These are phyloP conservation scores for Bryconaethiops microstoma DNA, from an alignment of 2,797 vertebrate genomes.

Conservation along the genomic window DNA sequence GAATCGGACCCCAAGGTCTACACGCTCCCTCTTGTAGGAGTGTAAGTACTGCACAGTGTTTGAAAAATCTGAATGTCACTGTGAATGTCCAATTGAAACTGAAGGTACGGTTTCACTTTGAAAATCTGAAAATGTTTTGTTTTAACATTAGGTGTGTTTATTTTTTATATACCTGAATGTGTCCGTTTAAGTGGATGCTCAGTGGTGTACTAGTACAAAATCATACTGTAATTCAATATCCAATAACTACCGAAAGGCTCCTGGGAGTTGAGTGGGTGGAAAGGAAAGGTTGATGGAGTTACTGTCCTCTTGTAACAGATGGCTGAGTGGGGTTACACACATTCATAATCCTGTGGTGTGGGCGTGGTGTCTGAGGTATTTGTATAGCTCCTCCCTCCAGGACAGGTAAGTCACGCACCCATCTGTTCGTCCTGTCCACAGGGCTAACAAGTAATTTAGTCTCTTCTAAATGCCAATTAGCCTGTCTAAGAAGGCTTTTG, in stretches of 20 bases:
- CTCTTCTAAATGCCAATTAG: background rate
- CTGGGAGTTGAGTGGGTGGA: conserved; percentile 10
- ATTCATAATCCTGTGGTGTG: conserved; percentile 87
- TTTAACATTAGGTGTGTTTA: too few relatives aligned
- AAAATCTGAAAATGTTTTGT: too few relatives aligned
- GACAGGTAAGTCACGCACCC: conserved; percentile 80
- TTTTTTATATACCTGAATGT: background rate
- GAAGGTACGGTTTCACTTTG: too few relatives aligned
- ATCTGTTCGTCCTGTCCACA: conserved; percentile 35
- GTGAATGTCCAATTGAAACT: too few relatives aligned
- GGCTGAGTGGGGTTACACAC: conserved; percentile 89
- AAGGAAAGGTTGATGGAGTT: background rate
- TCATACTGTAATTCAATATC: conserved; percentile 15
- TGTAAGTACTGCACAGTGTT: conserved; percentile 80
- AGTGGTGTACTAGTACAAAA: background rate
- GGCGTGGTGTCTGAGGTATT: conserved; percentile 87
- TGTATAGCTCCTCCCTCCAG: conserved; percentile 85
- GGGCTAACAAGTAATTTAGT: background rate
- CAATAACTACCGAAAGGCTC: background rate
- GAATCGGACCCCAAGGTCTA: conserved; percentile 94
- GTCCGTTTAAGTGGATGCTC: conserved; percentile 1
- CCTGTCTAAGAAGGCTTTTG: background rate
- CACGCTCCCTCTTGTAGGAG: conserved; percentile 89
- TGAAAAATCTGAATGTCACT: background rate
- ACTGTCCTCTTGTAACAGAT: conserved; percentile 74